Percentiles rank a stretch among this genome's conserved stretches.
Conservation (phyloP, 2,888 invertebrate genomes). For the Spilosoma lubricipeda region DNA sequence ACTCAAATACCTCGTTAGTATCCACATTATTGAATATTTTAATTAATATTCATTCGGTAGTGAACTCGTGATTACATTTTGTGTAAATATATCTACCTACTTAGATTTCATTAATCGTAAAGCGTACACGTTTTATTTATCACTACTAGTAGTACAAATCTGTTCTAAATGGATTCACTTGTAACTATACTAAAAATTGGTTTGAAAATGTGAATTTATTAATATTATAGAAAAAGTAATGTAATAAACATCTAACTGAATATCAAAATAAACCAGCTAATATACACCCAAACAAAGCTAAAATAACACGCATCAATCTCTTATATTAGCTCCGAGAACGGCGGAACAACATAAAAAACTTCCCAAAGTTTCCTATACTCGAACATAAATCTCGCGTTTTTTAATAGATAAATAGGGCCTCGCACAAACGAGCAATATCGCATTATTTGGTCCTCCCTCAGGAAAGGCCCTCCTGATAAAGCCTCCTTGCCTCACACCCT, state of each 20-base stretch:
- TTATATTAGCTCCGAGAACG: conserved; percentile 77
- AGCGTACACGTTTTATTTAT: neutral
- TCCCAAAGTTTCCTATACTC: conserved; percentile 82
- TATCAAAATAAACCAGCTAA: conserved; percentile 55
- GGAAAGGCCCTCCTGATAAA: conserved; percentile 86
- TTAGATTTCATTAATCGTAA: neutral
- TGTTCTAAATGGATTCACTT: neutral
- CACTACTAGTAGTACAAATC: neutral
- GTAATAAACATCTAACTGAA: conserved; percentile 43
- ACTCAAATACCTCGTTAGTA: conserved; percentile 51
- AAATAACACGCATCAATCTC: conserved; percentile 82
- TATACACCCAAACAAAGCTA: conserved; percentile 63
- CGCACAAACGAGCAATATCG: conserved; percentile 86
- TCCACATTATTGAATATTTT: conserved; percentile 51
- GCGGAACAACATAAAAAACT: conserved; percentile 82
- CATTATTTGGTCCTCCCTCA: conserved; percentile 86
- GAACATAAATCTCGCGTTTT: conserved; percentile 83
- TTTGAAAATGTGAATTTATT: conserved; percentile 31
- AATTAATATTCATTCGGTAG: conserved; percentile 48
- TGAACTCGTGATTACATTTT: conserved; percentile 33
- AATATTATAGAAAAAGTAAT: conserved; percentile 30
- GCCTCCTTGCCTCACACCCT: conserved; percentile 84
- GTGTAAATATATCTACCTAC: conserved; percentile 1
- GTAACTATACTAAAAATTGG: conserved; percentile 14
- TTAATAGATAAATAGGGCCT: conserved; percentile 87